These are phyloP conservation scores for Parotia lawesii DNA, from an alignment of 2,113 vertebrate genomes.

Conservation along the genomic window DNA sequence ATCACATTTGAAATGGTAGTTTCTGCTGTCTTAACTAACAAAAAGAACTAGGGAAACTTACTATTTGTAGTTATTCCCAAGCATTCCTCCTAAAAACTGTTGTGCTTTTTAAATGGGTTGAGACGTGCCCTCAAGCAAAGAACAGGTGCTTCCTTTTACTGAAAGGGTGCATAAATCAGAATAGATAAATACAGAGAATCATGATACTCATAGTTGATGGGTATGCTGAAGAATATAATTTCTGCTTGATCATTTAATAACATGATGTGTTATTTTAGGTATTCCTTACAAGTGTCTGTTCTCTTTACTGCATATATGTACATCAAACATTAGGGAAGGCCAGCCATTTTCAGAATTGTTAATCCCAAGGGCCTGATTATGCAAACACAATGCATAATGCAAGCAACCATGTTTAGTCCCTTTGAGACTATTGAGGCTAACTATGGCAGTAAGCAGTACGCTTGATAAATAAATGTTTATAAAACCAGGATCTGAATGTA, in stretches of 20 bases:
- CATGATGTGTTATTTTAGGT: slow-evolving; percentile 15
- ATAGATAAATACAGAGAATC: slow-evolving; percentile 20
- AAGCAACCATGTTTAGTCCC: slow-evolving; percentile 55
- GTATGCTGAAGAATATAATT: background rate
- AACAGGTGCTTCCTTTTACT: slow-evolving; percentile 47
- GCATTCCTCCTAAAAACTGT: background rate
- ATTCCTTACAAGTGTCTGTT: slow-evolving; percentile 40
- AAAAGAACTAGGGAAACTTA: background rate
- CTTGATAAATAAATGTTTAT: slow-evolving; percentile 60
- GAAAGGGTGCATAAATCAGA: slow-evolving; percentile 42
- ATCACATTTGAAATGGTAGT: background rate
- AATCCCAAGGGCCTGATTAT: slow-evolving; percentile 62
- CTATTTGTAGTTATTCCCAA: background rate
- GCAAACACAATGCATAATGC: slow-evolving; percentile 57
- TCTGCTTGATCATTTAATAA: slow-evolving; percentile 30
- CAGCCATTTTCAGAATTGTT: slow-evolving; percentile 22
- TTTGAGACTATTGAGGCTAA: slow-evolving; percentile 60
- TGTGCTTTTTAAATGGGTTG: slow-evolving; percentile 18
- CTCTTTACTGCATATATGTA: background rate
- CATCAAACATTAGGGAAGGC: background rate
- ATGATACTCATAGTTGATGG: background rate
- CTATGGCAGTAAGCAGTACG: slow-evolving; percentile 44
- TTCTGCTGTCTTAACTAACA: slow-evolving; percentile 46
- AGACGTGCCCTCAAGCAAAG: slow-evolving; percentile 17
- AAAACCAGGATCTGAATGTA: slow-evolving; percentile 14